Percentiles rank a stretch among this genome's conserved stretches.
Evolutionary conservation across 2,797 vertebrate species (phyloP).

Genomic region (Phataginus tricuspis): DNA sequence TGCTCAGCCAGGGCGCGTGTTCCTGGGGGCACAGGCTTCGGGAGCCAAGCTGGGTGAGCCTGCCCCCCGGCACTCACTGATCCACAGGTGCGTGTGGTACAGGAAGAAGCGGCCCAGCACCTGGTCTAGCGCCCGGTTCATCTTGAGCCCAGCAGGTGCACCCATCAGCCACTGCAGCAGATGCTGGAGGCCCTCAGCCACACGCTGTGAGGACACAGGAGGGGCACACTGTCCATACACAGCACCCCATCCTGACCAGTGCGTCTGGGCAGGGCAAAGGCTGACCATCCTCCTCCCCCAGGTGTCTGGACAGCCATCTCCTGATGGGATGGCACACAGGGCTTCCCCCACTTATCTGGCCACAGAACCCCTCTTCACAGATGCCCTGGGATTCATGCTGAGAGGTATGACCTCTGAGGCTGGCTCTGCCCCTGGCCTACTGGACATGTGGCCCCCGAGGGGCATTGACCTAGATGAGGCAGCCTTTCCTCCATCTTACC

Average conservation of each 20-base stretch:
- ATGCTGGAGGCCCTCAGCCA: constrained; percentile 94
- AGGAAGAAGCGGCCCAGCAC: constrained; percentile 99
- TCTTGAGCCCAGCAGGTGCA: constrained; percentile 97
- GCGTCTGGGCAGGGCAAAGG: neutral
- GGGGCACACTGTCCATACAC: neutral
- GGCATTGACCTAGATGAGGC: neutral
- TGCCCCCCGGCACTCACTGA: constrained; percentile 90
- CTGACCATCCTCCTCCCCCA: neutral
- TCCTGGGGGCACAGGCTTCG: neutral
- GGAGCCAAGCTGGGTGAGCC: neutral
- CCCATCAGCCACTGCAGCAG: constrained; percentile 99
- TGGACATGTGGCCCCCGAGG: too few species aligned
- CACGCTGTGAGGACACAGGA: constrained; percentile 84
- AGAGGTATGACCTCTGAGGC: neutral
- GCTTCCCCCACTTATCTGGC: neutral
- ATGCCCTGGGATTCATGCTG: neutral
- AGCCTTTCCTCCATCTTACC: neutral
- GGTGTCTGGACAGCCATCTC: neutral
- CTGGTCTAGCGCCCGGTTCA: constrained; percentile 97
- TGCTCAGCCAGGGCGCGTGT: neutral
- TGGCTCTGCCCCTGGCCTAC: neutral
- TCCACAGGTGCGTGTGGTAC: constrained; percentile 99
- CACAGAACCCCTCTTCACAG: neutral
- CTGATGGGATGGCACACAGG: neutral
- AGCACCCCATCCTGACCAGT: neutral